Conservation (phyloP, 2,113 vertebrate species). For the Noturus placidus region DNA sequence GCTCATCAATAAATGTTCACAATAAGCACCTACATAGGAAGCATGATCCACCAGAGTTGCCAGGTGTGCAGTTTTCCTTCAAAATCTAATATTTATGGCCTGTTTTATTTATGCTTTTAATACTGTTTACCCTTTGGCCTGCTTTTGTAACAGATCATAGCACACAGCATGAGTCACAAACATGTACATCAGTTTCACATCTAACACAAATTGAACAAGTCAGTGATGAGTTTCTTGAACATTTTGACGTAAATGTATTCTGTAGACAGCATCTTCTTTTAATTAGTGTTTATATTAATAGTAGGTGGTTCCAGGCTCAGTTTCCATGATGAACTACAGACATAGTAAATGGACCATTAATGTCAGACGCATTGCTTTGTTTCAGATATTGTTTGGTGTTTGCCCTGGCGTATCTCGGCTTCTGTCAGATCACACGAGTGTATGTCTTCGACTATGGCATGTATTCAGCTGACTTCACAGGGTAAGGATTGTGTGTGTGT, state of each 20-base stretch:
- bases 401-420: slow-evolving; percentile 89
- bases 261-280: not conserved
- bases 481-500: slow-evolving; percentile 72
- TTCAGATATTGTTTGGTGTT: slow-evolving; percentile 89
- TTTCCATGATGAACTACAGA: not conserved
- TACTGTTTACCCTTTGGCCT: not conserved
- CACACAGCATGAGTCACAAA: not conserved
- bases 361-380: not conserved
- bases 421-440: slow-evolving; percentile 93
- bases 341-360: not conserved
- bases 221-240: not conserved
- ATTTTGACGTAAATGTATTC: not conserved
- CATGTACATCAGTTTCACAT: not conserved
- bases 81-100: not conserved
- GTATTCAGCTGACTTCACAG: slow-evolving; percentile 94
- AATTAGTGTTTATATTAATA: not conserved
- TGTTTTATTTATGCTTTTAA: not conserved
- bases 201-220: not conserved
- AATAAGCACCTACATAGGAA: not conserved
- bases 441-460: slow-evolving; percentile 96
- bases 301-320: not conserved
- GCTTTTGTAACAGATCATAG: not conserved
- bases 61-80: not conserved
- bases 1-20: not conserved
- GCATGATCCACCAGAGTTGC: not conserved